Evolutionary conservation across 2,797 vertebrate genomes (phyloP), one percentile per base, ranked within the genome.

Genomic region (Danio tinwini): DNA sequence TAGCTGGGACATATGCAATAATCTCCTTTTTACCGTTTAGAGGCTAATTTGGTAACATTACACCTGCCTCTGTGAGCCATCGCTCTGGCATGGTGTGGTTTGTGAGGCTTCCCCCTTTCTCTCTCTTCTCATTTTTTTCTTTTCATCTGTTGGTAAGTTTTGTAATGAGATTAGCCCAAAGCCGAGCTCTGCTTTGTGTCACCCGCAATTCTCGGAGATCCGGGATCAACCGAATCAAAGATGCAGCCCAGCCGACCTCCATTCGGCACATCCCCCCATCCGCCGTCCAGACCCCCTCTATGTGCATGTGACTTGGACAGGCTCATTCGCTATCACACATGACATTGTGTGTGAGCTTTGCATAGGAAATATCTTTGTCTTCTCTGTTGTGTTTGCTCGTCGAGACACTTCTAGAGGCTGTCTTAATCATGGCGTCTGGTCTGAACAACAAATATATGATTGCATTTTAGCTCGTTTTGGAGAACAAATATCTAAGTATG

Each of bases 11-110:
- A 92, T 93, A 93, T 91, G 92, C 91, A 93, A 93, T 94, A 94
- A 94, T 94, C 94, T 94, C 92, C 93, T 94, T 94, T 94, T 93
- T 93, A 94, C 89, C 91, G 86, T 94, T 94, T 94, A 94, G 92
- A 92, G 92, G 91, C 92, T 94, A 94, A 95, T 95, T 94, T 94
- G 92, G 91, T 93, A 95, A 94, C 92, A 93, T 93, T 94, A 94
- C 92, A 94, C 93, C 93, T 94, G 93, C 91, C 91, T 94, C 91
- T 86, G 86, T 90, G 91, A 92, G 92, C 92, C 88, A 84, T 86
- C 77, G 88, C 89, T 92, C 88, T 91, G 90, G 90, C 88, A 86
- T 84, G 74, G 87, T 85, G 86, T 86, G 89, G 87, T 89, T 90
- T 86, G 88, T 84, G 88, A 91, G 86, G 79, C 81, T 83, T 84